A percentile compares a stretch with the other conserved stretches of the same genome.
Evolutionary conservation across 1,140 invertebrate species (phyloP).

Genomic region (Conus ventricosus): DNA sequence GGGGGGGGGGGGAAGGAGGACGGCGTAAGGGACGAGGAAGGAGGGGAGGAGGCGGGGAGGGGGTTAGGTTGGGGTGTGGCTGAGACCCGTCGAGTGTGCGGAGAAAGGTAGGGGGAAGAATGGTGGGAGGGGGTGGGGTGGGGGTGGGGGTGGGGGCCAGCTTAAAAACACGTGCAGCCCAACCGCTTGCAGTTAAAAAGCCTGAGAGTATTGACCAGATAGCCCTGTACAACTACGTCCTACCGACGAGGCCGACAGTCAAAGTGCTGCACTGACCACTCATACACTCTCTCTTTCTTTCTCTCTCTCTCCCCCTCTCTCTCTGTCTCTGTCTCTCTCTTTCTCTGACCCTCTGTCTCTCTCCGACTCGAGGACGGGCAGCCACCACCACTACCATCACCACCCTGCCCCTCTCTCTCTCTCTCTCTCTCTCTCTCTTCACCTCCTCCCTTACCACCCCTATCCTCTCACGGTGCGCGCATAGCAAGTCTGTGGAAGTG

Average conservation of each 20-base stretch:
- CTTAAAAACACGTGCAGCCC: not conserved
- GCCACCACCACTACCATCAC: too few species aligned
- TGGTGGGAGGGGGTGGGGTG: too few species aligned
- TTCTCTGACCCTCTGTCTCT: not conserved
- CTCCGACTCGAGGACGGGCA: not conserved
- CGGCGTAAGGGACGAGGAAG: not conserved
- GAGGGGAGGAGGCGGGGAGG: not conserved
- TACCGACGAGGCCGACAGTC: too few species aligned
- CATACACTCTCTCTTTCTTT: not conserved
- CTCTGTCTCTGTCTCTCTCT: not conserved
- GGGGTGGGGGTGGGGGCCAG: too few species aligned
- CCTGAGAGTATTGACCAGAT: not conserved
- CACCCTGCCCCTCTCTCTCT: not conserved
- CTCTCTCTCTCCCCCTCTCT: not conserved
- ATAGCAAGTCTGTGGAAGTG: too few species aligned
- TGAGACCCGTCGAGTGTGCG: too few species aligned
- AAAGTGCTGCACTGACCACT: not conserved
- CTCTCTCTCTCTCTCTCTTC: not conserved
- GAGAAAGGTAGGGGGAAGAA: too few species aligned
- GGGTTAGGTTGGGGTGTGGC: too few species aligned
- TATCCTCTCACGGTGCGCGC: too few species aligned
- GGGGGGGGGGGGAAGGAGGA: not conserved
- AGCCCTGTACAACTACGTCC: not conserved
- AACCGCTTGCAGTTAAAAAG: not conserved
- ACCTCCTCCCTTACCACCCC: not conserved